A percentile compares a stretch with the other conserved stretches of the same genome.
phyloP scores from a whole-genome alignment of 2,113 vertebrate genomes.

The Macquaria ambigua region DNA sequence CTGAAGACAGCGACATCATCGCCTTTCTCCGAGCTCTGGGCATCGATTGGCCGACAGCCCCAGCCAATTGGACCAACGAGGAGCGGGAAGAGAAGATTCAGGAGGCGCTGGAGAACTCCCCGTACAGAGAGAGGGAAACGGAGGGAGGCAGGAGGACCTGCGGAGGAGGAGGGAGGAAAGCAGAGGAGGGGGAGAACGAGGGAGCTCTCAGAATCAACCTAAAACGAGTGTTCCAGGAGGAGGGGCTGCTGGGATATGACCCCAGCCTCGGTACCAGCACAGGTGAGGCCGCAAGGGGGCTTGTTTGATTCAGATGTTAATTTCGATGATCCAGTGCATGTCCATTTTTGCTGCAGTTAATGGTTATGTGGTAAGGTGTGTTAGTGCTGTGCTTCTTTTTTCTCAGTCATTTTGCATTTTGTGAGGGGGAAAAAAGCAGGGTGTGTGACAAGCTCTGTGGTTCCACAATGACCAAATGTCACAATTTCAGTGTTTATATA shows the following conservation, averaged over 20 bases:
- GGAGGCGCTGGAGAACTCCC: constrained; percentile 74
- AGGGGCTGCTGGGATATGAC: constrained; percentile 88
- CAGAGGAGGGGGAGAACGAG: constrained; percentile 66
- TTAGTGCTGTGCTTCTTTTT: not conserved
- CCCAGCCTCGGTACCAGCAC: constrained; percentile 83
- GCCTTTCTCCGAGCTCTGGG: constrained; percentile 85
- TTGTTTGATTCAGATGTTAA: not conserved
- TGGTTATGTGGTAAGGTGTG: not conserved
- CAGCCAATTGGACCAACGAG: constrained; percentile 49
- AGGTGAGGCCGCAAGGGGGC: constrained; percentile 42
- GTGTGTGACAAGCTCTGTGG: no score
- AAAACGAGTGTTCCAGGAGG: constrained; percentile 86
- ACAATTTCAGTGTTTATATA: not conserved
- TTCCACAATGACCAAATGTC: not conserved
- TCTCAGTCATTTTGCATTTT: not conserved
- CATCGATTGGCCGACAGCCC: constrained; percentile 86
- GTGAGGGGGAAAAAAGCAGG: not conserved
- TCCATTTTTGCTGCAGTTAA: not conserved
- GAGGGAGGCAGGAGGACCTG: constrained; percentile 63
- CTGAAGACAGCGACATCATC: constrained; percentile 76
- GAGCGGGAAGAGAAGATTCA: constrained; percentile 79
- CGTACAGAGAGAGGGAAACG: constrained; percentile 74
- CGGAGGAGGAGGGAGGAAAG: constrained; percentile 62
- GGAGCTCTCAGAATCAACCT: constrained; percentile 81
- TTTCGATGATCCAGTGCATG: not conserved